Base-by-base conservation (phyloP, 2,113 vertebrate genomes). In the Chamaetylas fuelleborni region DNA sequence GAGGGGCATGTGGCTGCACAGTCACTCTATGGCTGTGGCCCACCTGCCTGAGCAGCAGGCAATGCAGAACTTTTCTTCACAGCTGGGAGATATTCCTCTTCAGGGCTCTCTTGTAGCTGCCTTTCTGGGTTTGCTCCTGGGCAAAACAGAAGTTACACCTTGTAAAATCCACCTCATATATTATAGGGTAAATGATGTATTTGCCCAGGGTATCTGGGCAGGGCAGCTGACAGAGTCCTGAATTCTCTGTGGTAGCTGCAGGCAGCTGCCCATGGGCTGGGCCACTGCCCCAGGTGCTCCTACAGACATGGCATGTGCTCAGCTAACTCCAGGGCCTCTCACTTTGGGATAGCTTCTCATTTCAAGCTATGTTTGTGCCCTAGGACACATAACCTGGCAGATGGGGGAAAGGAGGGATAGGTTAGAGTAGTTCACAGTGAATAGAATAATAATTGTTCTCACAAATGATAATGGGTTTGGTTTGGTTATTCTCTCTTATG, bases 11-110 rank as follows among this genome's bases (percentile, higher is more conserved):
- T 42, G 45, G 9, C 33, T 73, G 22, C 12, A 67, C 5, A 8
- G 36, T 13, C 33, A 12, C 11, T 62, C 0, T 22, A 24, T n/a
- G 53, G 8, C 24, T 50, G 3, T 42, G 1, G 2, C 22, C 11
- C 6, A 22, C n/a, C 33, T 31, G 25, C 13, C 36, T 40, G 31
- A 80, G 50, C 51, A 89, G 33, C 14, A 53, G 69, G 40, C 24
- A 74, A 4, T 0, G 1, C 19, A 67, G 36, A 38, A 29, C 33
- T 89, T 72, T 65, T 24, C 51, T 73, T 81, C 61, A 53, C 53
- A 76, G 36, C 43, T 60, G 56, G 58, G 13, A 92, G 45, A 19
- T 1, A 1, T 25, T 48, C 19, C 10, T 56, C 62, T 72, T 29
- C 1, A 1, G 38, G 34, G 9, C 23, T 85, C 7, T 4, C 42